A percentile compares a stretch with the other conserved stretches of the same genome.
Conservation (phyloP, 1,140 invertebrate species). For the Tribolium madens region DNA sequence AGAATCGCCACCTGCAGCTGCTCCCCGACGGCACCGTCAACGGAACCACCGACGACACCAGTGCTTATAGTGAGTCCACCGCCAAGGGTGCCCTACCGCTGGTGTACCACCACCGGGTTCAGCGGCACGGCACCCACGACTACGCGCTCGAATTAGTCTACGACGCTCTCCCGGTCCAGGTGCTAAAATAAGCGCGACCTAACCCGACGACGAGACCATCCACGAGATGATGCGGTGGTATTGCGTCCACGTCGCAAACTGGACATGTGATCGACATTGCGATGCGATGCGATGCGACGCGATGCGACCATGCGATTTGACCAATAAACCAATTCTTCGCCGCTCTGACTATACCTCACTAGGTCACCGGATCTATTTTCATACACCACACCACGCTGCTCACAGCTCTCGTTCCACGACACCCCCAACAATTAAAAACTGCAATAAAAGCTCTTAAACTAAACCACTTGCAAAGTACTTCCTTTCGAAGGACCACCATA, state of each 20-base stretch:
- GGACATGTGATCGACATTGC: neutral
- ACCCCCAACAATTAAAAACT: no score
- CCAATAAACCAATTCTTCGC: neutral
- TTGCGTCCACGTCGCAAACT: slow-evolving; percentile 32
- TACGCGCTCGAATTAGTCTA: slow-evolving; percentile 50
- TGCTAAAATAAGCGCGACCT: slow-evolving; percentile 58
- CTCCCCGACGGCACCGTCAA: slow-evolving; percentile 84
- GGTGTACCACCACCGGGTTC: slow-evolving; percentile 47
- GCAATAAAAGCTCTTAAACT: no score
- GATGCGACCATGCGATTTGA: neutral
- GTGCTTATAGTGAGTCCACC: slow-evolving; percentile 82
- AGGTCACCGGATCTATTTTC: slow-evolving; percentile 34
- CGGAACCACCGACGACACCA: slow-evolving; percentile 79
- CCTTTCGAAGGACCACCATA: no score
- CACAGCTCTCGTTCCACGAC: neutral
- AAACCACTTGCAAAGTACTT: no score
- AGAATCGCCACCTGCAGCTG: slow-evolving; percentile 82
- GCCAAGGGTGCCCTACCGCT: neutral
- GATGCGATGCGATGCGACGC: neutral
- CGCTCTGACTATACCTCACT: slow-evolving; percentile 40
- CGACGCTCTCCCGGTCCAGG: slow-evolving; percentile 43
- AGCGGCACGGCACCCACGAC: slow-evolving; percentile 50
- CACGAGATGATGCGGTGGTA: slow-evolving; percentile 19
- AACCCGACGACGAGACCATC: slow-evolving; percentile 42
- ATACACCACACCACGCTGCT: neutral